Percentiles rank a stretch among this genome's conserved stretches.
Conservation (phyloP, 2,888 invertebrate species). For the Calliopum simillimum region DNA sequence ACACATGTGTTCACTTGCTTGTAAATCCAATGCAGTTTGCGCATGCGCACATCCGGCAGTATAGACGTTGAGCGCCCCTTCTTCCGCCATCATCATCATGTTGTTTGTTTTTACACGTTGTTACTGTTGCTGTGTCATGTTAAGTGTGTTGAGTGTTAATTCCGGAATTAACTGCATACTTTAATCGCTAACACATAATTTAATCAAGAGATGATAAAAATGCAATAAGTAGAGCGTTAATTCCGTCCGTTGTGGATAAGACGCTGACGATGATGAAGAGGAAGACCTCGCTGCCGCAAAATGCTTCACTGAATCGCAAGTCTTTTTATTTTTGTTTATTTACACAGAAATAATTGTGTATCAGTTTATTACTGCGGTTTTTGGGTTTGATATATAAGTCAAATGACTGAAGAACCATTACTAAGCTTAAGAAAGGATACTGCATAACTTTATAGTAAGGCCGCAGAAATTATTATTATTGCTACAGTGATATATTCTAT, state of each 20-base stretch:
- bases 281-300: no score
- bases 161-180: background rate
- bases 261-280: background rate
- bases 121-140: background rate
- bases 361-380: no score
- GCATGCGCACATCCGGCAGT: conserved; percentile 18
- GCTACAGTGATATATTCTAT: no score
- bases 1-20: no score
- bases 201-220: conserved; percentile 30
- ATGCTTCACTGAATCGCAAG: no score
- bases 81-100: background rate
- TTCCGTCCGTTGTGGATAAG: conserved; percentile 10
- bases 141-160: conserved; percentile 20
- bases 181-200: conserved; percentile 7
- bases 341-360: no score
- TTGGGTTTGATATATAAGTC: no score
- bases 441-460: no score
- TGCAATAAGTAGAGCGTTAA: conserved; percentile 30
- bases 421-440: no score
- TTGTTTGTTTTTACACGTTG: background rate
- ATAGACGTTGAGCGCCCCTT: background rate
- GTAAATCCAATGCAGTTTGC: background rate
- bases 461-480: no score
- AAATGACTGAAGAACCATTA: no score
- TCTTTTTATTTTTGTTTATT: no score